Evolutionary conservation across 2,888 invertebrate genomes (phyloP), one percentile per base, ranked within the genome.

Genomic region (Caprella mutica): DNA sequence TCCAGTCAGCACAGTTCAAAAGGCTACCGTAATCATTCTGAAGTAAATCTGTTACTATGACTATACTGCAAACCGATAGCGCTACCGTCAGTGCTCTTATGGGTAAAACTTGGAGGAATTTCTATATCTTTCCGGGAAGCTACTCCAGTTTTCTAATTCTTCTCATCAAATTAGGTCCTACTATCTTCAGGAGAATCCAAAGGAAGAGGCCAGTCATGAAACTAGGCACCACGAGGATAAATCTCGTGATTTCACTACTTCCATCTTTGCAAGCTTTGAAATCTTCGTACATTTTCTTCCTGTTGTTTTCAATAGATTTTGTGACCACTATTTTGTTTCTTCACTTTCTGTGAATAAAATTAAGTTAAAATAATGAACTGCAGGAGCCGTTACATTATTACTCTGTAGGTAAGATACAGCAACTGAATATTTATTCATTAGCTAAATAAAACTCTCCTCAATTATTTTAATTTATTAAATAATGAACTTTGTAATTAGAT

Each of bases 1-100:
- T 9, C 48, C 48, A 48, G 48, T 48, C 30, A 29, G 48, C 48
- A 21, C 48, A 48, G 17, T 48, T 48, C 17, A 48, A 30, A n/a
- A 48, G 48, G 33, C 48, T 48, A 21, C 48, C 30, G n/a, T 48
- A 48, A 2, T 48, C 30, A n/a, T 27, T 30, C 21, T 48, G 30
- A 17, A 48, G 19, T 14, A 48, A 29, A 17, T 48, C 5, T 12
- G 30, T 19, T 19, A 48, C 48, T 21, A 48, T 27, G 19, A 48
- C 29, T 21, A 21, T 30, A 9, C 29, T 30, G 19, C 27, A 19
- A 8, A 48, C 27, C 19, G 19, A 19, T 21, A 26, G n/a, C 29
- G 26, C 29, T 14, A 48, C 48, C 14, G 48, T 48, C 29, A 48
- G 29, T 8, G 48, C 30, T 8, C 48, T 17, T 6, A 48, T 14